Conservation (phyloP, 2,797 vertebrate genomes). For the Pteropus rufus region DNA sequence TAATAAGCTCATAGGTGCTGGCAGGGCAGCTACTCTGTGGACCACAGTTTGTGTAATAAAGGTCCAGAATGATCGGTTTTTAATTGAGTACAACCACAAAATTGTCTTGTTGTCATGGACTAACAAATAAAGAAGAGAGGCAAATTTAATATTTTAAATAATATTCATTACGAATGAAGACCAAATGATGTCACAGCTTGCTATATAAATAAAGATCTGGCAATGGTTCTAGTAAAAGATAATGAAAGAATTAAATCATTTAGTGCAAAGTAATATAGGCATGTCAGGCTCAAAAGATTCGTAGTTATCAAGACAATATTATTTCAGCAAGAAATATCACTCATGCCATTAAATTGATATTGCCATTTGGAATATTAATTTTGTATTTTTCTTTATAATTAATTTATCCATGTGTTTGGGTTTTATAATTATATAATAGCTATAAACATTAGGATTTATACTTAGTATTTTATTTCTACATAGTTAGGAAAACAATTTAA, state of each 20-base stretch:
- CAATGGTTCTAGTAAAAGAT: neutral
- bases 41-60: neutral
- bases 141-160: neutral
- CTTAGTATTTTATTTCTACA: neutral
- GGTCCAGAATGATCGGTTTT: neutral
- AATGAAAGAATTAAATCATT: neutral
- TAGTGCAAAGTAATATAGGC: neutral
- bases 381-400: slow-evolving; percentile 8
- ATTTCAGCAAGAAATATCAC: neutral
- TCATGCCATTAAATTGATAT: neutral
- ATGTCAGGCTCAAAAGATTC: neutral
- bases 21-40: neutral
- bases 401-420: neutral
- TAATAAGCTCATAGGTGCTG: neutral
- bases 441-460: neutral
- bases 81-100: neutral
- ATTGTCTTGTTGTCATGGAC: neutral
- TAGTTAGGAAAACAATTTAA: neutral
- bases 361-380: neutral
- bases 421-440: neutral
- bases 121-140: neutral
- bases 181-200: neutral
- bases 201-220: neutral
- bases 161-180: neutral
- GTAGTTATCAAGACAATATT: neutral